Conservation (phyloP, 2,797 vertebrate genomes). For the Sciurus vulgaris region DNA sequence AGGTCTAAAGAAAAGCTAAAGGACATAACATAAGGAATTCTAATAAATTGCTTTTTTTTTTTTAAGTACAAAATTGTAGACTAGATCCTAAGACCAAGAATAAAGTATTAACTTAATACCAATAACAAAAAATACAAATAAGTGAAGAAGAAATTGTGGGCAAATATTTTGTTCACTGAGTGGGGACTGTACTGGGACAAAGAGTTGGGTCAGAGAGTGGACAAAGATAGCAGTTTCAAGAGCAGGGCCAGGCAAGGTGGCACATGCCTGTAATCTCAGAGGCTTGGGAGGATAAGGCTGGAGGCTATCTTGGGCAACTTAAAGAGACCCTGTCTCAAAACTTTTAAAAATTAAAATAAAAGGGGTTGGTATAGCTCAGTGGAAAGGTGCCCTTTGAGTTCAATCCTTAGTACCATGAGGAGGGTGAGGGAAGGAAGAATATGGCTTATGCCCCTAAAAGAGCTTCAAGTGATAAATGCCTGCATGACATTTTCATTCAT, state of each 20-base stretch:
- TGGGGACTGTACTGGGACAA: background rate
- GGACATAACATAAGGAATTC: background rate
- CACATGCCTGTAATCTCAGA: too few species aligned
- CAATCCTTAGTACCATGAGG: background rate
- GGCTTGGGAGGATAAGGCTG: too few species aligned
- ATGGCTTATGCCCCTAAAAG: background rate
- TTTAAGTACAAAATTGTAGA: background rate
- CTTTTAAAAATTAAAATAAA: too few species aligned
- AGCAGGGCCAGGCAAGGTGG: background rate
- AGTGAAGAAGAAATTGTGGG: background rate
- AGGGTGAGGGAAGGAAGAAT: background rate
- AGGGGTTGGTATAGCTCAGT: too few species aligned
- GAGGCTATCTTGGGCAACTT: too few species aligned
- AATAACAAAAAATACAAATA: background rate
- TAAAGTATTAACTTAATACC: background rate
- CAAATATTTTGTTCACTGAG: background rate
- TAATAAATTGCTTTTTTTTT: slow-evolving; percentile 73
- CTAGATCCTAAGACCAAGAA: background rate
- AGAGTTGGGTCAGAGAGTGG: background rate
- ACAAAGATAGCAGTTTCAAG: background rate
- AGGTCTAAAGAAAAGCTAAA: background rate
- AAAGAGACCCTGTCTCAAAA: too few species aligned
- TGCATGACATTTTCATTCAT: background rate
- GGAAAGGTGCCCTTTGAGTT: too few species aligned
- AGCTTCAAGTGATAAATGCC: background rate